A percentile compares a stretch with the other conserved stretches of the same genome.
Evolutionary conservation across 2,113 vertebrate genomes (phyloP).

Genomic region (Xenotilapia flavipinnis): DNA sequence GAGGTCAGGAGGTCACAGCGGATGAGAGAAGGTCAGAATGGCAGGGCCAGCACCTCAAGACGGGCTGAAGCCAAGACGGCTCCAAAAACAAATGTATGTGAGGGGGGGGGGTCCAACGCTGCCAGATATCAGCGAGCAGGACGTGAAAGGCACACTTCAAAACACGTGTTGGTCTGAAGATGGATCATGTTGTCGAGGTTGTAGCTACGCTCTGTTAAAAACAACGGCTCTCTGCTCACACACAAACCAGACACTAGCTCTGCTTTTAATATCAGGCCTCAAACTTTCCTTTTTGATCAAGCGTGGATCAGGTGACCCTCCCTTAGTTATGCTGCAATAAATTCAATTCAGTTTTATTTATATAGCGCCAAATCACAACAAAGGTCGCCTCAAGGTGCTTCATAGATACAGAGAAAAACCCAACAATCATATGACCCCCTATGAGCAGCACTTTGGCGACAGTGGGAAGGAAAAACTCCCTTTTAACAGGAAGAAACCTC

Average conservation of each 20-base stretch:
- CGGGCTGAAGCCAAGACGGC: conserved; percentile 32
- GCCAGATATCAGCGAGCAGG: not conserved
- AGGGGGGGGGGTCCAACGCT: not conserved
- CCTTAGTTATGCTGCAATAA: not conserved
- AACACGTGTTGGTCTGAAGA: not conserved
- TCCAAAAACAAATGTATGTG: conserved; percentile 44
- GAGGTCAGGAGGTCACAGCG: conserved; percentile 20
- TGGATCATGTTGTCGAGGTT: not conserved
- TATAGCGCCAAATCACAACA: not conserved
- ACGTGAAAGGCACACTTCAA: not conserved
- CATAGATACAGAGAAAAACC: not conserved
- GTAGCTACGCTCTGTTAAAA: not conserved
- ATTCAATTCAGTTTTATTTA: not conserved
- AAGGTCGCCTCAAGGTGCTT: fast-evolving
- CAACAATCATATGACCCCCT: not conserved
- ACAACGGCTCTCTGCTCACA: not conserved
- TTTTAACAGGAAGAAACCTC: not conserved
- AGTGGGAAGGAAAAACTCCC: not conserved
- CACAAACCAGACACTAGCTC: not conserved
- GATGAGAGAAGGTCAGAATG: conserved; percentile 31
- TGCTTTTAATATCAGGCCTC: not conserved
- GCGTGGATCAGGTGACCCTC: not conserved
- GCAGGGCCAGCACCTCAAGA: conserved; percentile 38
- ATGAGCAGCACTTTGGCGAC: not conserved
- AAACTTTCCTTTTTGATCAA: not conserved